Percentiles rank a stretch among this genome's conserved stretches.
These are phyloP conservation scores for Clarias magur DNA, from an alignment of 2,113 vertebrate genomes.

Conservation along the genomic window DNA sequence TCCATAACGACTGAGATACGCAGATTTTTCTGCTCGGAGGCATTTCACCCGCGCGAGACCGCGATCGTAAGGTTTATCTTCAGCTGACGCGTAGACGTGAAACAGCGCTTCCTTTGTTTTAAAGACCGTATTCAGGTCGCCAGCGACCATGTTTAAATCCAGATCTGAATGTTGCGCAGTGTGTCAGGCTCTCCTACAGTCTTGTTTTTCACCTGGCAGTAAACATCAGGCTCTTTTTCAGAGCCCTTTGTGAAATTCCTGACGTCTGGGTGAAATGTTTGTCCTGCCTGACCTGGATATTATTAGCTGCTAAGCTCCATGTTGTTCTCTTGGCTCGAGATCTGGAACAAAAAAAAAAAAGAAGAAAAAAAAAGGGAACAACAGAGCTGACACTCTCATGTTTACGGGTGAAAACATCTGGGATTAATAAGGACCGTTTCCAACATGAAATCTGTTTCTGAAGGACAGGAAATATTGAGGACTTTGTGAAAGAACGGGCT, in stretches of 20 bases:
- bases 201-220: conserved; percentile 57
- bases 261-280: conserved; percentile 67
- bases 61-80: background rate
- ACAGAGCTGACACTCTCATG: conserved; percentile 25
- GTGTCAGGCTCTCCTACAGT: background rate
- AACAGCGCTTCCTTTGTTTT: conserved; percentile 34
- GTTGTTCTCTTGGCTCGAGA: conserved; percentile 60
- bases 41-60: background rate
- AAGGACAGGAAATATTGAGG: background rate
- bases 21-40: background rate
- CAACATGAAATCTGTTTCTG: conserved; percentile 14
- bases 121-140: background rate
- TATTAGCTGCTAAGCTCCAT: conserved; percentile 65
- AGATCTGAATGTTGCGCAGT: background rate
- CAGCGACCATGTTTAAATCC: background rate
- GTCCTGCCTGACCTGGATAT: conserved; percentile 68
- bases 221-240: conserved; percentile 64
- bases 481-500: background rate
- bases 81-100: background rate
- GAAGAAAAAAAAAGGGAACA: background rate
- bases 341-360: conserved; percentile 25
- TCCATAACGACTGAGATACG: background rate
- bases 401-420: conserved; percentile 37
- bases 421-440: conserved; percentile 23
- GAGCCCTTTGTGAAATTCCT: conserved; percentile 64